Percentiles rank a stretch among this genome's conserved stretches.
Evolutionary conservation across 2,113 vertebrate genomes (phyloP).

Genomic region (Microtus oregoni): DNA sequence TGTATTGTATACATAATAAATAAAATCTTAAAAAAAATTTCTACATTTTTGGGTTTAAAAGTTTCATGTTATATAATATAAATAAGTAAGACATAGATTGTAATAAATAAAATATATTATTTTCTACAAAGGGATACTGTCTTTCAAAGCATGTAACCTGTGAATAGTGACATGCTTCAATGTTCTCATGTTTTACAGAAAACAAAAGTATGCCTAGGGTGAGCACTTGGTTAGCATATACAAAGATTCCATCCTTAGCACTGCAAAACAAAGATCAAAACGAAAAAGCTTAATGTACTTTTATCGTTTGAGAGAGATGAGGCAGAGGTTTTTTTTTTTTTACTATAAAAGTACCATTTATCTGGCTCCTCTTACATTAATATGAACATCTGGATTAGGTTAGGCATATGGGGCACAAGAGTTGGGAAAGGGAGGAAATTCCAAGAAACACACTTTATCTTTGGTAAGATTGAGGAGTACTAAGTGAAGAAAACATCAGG

Average conservation of each 20-base stretch:
- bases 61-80: conserved; percentile 32
- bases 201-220: not conserved
- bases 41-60: conserved; percentile 28
- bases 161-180: conserved; percentile 19
- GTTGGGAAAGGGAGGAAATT: conserved; percentile 75
- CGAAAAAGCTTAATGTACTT: not conserved
- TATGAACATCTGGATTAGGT: conserved; percentile 80
- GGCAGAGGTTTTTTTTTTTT: conserved; percentile 49
- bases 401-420: conserved; percentile 70
- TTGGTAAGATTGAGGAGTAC: conserved; percentile 69
- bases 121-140: not conserved
- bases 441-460: conserved; percentile 69
- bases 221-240: not conserved
- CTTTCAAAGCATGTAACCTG: conserved; percentile 41
- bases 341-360: conserved; percentile 65
- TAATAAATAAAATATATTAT: conserved; percentile 51
- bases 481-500: conserved; percentile 60
- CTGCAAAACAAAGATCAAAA: not conserved
- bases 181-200: conserved; percentile 11
- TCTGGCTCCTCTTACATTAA: conserved; percentile 62
- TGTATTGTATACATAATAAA: too few species aligned
- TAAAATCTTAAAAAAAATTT: not conserved
- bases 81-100: conserved; percentile 46
- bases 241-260: not conserved
- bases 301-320: conserved; percentile 53